Percentiles rank a stretch among this genome's conserved stretches.
Evolutionary conservation across 2,888 invertebrate species (phyloP).

Genomic region (Polymixis flavicincta): DNA sequence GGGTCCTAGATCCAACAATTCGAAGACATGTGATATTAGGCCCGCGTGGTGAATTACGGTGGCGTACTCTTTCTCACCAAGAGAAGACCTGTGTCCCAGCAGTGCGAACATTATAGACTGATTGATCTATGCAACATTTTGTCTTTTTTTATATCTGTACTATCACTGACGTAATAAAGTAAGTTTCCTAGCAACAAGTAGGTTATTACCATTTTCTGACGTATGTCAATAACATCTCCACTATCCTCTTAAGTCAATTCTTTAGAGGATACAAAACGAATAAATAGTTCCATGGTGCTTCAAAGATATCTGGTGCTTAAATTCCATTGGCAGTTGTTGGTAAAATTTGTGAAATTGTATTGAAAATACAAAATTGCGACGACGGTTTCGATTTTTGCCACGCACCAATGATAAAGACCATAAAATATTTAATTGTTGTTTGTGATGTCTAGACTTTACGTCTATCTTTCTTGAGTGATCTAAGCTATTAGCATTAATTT

Average conservation of each 20-base stretch:
- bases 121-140: neutral
- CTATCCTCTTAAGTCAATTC: too few relatives aligned
- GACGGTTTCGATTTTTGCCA: neutral
- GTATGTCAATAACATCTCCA: neutral
- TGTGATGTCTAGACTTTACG: slow-evolving; percentile 17
- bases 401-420: neutral
- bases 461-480: neutral
- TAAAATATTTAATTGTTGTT: neutral
- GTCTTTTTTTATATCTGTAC: neutral
- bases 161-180: neutral
- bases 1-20: too few relatives aligned
- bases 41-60: too few relatives aligned
- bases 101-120: too few relatives aligned
- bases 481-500: neutral
- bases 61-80: too few relatives aligned
- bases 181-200: neutral
- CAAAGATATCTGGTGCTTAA: too few relatives aligned
- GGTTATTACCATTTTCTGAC: neutral
- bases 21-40: too few relatives aligned
- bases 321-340: neutral
- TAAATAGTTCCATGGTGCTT: neutral
- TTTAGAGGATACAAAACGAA: neutral
- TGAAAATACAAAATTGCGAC: neutral
- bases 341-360: neutral
- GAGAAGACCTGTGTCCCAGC: too few relatives aligned